Evolutionary conservation across 2,888 invertebrate genomes (phyloP), one percentile per base, ranked within the genome.

Genomic region (Thecocarcelia acutangulata): DNA sequence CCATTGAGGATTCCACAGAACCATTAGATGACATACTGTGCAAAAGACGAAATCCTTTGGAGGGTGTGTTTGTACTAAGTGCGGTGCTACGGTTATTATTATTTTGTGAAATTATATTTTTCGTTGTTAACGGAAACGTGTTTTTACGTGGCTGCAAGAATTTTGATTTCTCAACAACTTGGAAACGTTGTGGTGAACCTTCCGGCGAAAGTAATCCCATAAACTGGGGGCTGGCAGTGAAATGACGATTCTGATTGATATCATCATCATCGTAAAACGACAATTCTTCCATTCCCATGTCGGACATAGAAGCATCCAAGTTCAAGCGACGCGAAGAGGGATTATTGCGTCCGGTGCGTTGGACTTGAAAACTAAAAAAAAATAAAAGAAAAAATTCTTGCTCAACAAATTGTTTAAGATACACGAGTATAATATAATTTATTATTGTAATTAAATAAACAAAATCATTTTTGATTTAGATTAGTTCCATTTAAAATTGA

Each of bases 1-100:
- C 94, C 87, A 94, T 94, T 87, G 92, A 92, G 1, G 85, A 83
- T 19, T 93, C 93, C 77, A 93, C 93, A 88, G 91, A 91, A 37
- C 93, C 93, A 40, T 92, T 92, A 4, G 90, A 89, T 4, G 92
- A 93, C 19, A 93, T 89, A 80, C 91, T 92, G 50, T 92, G 91
- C 79, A 92, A 91, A 9, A 92, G 87, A 54, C 88, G 87, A 82
- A 91, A 90, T 70, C 87, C 87, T 80, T 88, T 89, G 6, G 88
- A 87, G 19, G 90, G 87, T 28, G 87, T 87, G 3, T 72, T 77
- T 72, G 83, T 74, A 70, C 68, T 68, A 54, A 66, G 74, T 61
- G 70, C 58, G 80, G 76, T 84, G 82, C 83, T 82, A 8, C 66
- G 76, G 46, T 74, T 59, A 44, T 58, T 59, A 44, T 58, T 64